Conservation (phyloP, 2,113 vertebrate genomes). For the Vanacampus margaritifer region DNA sequence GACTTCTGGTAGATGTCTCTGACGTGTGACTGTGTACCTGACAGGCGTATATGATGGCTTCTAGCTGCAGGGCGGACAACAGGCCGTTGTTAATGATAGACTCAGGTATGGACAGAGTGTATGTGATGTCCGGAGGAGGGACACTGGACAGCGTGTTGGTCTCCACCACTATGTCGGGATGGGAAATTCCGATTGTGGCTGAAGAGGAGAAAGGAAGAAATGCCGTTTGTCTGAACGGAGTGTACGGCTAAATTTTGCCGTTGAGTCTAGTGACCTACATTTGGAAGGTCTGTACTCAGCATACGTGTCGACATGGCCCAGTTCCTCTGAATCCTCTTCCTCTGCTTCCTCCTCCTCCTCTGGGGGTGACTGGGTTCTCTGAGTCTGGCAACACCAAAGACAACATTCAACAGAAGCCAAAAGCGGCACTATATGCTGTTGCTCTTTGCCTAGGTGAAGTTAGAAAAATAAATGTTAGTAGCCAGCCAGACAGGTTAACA, state of each 20-base stretch:
- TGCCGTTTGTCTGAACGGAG: not conserved
- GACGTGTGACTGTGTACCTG: constrained; percentile 74
- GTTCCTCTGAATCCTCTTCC: constrained; percentile 88
- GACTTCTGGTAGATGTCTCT: not conserved
- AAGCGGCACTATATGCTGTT: not conserved
- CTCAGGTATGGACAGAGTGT: constrained; percentile 81
- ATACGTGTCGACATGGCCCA: constrained; percentile 94
- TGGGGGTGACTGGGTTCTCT: constrained; percentile 70
- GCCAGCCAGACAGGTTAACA: constrained; percentile 15
- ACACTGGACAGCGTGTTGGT: constrained; percentile 96
- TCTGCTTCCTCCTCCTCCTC: constrained; percentile 93
- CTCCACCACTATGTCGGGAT: constrained; percentile 96
- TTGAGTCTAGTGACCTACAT: constrained; percentile 70
- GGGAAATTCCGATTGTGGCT: constrained; percentile 92
- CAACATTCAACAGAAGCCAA: not conserved
- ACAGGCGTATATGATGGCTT: constrained; percentile 94
- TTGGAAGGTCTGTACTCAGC: constrained; percentile 94
- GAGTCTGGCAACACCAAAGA: constrained; percentile 36
- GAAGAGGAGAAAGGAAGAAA: constrained; percentile 5
- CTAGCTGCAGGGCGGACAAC: constrained; percentile 93
- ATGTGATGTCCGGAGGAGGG: constrained; percentile 92
- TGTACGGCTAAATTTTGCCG: not conserved
- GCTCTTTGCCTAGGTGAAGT: constrained; percentile 9
- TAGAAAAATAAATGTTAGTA: constrained; percentile 4
- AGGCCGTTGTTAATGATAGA: constrained; percentile 69